A percentile compares a stretch with the other conserved stretches of the same genome.
Conservation (phyloP, 2,888 invertebrate genomes). For the Saturnia pavonia region DNA sequence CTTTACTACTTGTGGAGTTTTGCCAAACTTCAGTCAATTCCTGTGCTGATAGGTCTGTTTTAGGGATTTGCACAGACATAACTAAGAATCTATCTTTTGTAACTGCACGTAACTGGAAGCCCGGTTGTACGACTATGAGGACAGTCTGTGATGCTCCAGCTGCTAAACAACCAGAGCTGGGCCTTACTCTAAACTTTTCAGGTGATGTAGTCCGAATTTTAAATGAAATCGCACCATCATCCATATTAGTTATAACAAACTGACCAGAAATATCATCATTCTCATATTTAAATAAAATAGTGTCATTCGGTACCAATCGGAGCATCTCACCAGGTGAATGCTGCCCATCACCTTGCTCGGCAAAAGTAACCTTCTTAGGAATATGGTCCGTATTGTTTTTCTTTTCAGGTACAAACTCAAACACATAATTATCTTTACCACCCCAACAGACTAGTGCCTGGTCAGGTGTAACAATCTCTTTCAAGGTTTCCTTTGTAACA, state of each 20-base stretch:
- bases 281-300: conserved; percentile 85
- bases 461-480: conserved; percentile 87
- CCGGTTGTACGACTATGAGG: conserved; percentile 88
- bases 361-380: conserved; percentile 75
- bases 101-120: conserved; percentile 85
- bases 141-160: conserved; percentile 85
- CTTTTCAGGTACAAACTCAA: conserved; percentile 86
- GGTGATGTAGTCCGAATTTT: conserved; percentile 98
- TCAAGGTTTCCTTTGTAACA: conserved; percentile 87
- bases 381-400: conserved; percentile 58
- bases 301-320: conserved; percentile 85
- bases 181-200: conserved; percentile 96
- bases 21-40: conserved; percentile 90
- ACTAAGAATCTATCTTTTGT: conserved; percentile 93
- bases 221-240: conserved; percentile 73
- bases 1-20: conserved; percentile 78
- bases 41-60: conserved; percentile 77
- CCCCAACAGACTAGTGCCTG: conserved; percentile 91
- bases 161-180: conserved; percentile 89
- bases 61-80: conserved; percentile 88
- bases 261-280: conserved; percentile 86
- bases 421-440: conserved; percentile 88
- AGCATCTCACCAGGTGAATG: conserved; percentile 82
- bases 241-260: conserved; percentile 86
- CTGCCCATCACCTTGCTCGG: conserved; percentile 61